Evolutionary conservation across 1,140 invertebrate species (phyloP).

Genomic region (Drosophila aff.): DNA sequence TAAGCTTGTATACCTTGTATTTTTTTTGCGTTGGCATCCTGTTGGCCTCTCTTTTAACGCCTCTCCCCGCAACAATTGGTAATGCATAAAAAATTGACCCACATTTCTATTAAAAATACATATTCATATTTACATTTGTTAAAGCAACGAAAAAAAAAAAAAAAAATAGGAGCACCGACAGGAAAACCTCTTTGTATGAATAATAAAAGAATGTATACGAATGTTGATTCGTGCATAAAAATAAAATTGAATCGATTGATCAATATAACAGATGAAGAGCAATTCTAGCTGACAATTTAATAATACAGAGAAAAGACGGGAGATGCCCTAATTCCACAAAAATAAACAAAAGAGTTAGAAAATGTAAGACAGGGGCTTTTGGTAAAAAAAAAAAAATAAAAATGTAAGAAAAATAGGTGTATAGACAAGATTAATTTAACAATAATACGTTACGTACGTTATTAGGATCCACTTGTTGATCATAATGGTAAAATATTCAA

Average conservation of each 20-base stretch:
- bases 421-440: background rate
- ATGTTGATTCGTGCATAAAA: constrained; percentile 43
- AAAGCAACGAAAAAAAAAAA: constrained; percentile 33
- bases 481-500: too few relatives aligned
- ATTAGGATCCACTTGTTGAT: too few relatives aligned
- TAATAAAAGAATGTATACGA: constrained; percentile 47
- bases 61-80: constrained; percentile 40
- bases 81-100: constrained; percentile 79
- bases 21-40: constrained; percentile 4
- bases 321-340: background rate
- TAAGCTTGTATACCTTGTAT: constrained; percentile 11
- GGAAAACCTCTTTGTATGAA: constrained; percentile 59
- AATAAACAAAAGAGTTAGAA: background rate
- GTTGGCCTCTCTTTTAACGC: constrained; percentile 11
- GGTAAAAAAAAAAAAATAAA: background rate
- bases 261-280: constrained; percentile 52
- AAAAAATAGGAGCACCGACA: constrained; percentile 15
- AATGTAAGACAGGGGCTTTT: background rate
- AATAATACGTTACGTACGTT: too few relatives aligned
- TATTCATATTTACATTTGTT: constrained; percentile 75
- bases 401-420: too few relatives aligned
- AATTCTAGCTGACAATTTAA: constrained; percentile 71
- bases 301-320: constrained; percentile 13
- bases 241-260: constrained; percentile 66
- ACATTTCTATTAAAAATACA: constrained; percentile 74